Percentiles rank a stretch among this genome's conserved stretches.
phyloP scores from a whole-genome alignment of 2,888 invertebrate genomes.

The Hesperia comma region DNA sequence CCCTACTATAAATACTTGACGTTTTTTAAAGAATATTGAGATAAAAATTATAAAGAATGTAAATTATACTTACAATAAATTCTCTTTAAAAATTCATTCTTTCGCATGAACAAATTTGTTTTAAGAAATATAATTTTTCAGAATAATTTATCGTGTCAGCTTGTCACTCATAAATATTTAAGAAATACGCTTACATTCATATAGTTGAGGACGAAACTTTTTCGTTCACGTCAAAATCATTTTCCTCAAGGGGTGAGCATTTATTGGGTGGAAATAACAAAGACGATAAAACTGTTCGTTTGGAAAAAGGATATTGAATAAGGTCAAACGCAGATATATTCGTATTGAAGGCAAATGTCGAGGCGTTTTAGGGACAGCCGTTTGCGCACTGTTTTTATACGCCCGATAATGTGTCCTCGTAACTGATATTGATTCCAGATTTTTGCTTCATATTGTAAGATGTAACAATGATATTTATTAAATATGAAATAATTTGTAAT shows the following conservation, averaged over 20 bases:
- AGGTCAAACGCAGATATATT: slow-evolving; percentile 79
- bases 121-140: background rate
- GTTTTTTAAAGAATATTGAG: no score
- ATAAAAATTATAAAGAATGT: no score
- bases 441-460: background rate
- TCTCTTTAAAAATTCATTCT: no score
- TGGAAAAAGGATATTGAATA: slow-evolving; percentile 82
- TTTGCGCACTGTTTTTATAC: slow-evolving; percentile 70
- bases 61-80: no score
- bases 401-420: slow-evolving; percentile 56
- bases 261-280: slow-evolving; percentile 81
- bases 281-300: slow-evolving; percentile 81
- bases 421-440: slow-evolving; percentile 55
- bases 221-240: slow-evolving; percentile 75
- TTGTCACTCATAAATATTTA: slow-evolving; percentile 17
- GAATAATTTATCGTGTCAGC: slow-evolving; percentile 15
- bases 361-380: slow-evolving; percentile 68
- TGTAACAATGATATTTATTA: no score
- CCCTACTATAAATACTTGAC: no score
- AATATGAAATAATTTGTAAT: no score
- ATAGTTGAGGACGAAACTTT: slow-evolving; percentile 54
- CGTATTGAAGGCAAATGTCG: slow-evolving; percentile 73
- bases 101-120: no score
- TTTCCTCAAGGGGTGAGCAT: slow-evolving; percentile 75
- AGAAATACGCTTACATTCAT: slow-evolving; percentile 8